A percentile compares a stretch with the other conserved stretches of the same genome.
phyloP scores from a whole-genome alignment of 2,113 vertebrate genomes.

The Osmerus eperlanus region DNA sequence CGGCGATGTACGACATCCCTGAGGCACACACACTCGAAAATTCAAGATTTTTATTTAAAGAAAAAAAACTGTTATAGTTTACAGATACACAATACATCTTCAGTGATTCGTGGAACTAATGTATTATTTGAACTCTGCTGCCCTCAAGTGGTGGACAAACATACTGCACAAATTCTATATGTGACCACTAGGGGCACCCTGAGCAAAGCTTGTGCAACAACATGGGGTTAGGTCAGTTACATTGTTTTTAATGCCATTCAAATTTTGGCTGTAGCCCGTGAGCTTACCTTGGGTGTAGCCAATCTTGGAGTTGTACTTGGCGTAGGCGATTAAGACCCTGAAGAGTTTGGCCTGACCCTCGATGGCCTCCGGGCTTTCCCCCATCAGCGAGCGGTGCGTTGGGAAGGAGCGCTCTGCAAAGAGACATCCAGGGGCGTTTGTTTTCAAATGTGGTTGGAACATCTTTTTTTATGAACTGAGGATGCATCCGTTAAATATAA shows the following conservation, averaged over 20 bases:
- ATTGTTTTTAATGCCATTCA: no score
- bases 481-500: not conserved
- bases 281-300: slow-evolving; percentile 72
- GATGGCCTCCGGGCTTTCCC: slow-evolving; percentile 69
- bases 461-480: no score
- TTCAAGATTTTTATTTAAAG: not conserved
- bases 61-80: not conserved
- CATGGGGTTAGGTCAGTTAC: no score
- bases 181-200: not conserved
- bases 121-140: slow-evolving; percentile 18
- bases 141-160: slow-evolving; percentile 37
- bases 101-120: no score
- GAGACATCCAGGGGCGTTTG: not conserved
- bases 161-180: slow-evolving; percentile 9
- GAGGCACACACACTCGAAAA: not conserved
- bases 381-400: slow-evolving; percentile 73
- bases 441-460: no score
- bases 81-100: no score
- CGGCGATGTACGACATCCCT: slow-evolving; percentile 76
- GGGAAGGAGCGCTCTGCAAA: slow-evolving; percentile 69
- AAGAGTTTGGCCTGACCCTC: slow-evolving; percentile 75
- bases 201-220: no score
- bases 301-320: slow-evolving; percentile 64
- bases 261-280: no score
- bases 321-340: slow-evolving; percentile 66